Base-by-base conservation (phyloP, 1,140 invertebrate species). In the Heliconius hewitsoni region DNA sequence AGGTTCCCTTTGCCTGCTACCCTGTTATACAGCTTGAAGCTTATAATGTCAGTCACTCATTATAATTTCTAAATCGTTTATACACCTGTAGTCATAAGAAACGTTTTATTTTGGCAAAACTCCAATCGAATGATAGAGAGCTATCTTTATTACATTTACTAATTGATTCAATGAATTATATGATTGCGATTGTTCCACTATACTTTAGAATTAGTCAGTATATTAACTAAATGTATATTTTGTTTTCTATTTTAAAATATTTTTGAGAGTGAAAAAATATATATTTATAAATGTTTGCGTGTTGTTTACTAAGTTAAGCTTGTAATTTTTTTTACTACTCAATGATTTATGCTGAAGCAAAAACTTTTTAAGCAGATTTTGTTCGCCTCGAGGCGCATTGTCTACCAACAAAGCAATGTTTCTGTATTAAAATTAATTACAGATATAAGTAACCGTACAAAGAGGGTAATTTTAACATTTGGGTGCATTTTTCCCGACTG, bases 91-190 rank as follows among this genome's bases (percentile, higher is more conserved):
- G 57, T 1, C 57, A 13, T 27, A 16, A 66, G 27, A 16, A 66
- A 27, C 13, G 4, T 66, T 66, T 27, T 30, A 66, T 27, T 66
- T 13, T 66, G 60, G 60, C 60, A 30, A 30, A 27, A 30, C 60
- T 27, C 60, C 60, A 66, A 66, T 11, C 23, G 60, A 3, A 27
- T 66, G 60, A 66, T 66, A 66, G 60, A 27, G 60, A 66, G 60
- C 60, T 66, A 66, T 66, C 60, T 66, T 27, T 66, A 66, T 66
- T 66, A 66, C 60, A 66, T 66, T 27, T 66, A 27, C 60, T 66
- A 66, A 66, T 66, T 66, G 60, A 66, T 66, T 66, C 23, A 66
- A 4, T 66, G 60, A 66, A 66, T 66, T 66, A 66, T 27, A 66
- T 66, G 42, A 46, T 4, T 46, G 3, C 13, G 13, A 30, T 66